Conservation (phyloP, 2,888 invertebrate genomes). For the Hedychridium roseum region DNA sequence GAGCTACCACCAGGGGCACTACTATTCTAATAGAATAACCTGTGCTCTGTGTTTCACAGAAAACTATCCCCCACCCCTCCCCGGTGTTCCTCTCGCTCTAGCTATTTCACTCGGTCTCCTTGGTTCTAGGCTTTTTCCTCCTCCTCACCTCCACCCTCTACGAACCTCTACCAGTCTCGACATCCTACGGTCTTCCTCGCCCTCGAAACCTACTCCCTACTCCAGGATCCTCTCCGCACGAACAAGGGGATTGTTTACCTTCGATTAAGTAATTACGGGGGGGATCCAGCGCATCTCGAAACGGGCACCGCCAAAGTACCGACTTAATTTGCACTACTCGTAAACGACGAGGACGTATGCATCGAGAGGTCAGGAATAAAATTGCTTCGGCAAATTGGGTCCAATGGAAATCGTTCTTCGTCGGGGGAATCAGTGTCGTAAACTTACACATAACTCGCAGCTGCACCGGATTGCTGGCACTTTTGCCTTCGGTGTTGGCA, state of each 20-base stretch:
- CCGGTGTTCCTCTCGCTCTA: too few relatives aligned
- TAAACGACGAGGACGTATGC: too few relatives aligned
- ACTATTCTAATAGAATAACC: slow-evolving; percentile 55
- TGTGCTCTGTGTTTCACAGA: slow-evolving; percentile 43
- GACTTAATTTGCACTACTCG: too few relatives aligned
- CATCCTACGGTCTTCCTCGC: not conserved
- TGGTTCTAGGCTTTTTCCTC: too few relatives aligned
- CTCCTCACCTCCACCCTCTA: not conserved
- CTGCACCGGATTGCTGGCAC: slow-evolving; percentile 65
- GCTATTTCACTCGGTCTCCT: too few relatives aligned
- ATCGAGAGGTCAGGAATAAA: too few relatives aligned
- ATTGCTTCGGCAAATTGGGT: too few relatives aligned
- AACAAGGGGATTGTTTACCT: slow-evolving; percentile 31
- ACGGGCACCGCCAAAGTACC: too few relatives aligned
- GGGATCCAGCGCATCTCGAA: too few relatives aligned
- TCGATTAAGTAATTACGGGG: slow-evolving; percentile 52
- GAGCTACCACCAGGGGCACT: slow-evolving; percentile 37
- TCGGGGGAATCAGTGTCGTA: too few relatives aligned
- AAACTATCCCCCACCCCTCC: slow-evolving; percentile 33
- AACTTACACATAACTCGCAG: slow-evolving; percentile 68
- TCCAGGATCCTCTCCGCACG: not conserved
- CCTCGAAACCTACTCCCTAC: not conserved
- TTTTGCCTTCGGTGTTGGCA: slow-evolving; percentile 83
- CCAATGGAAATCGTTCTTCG: too few relatives aligned
- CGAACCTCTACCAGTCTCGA: not conserved